These are phyloP conservation scores for Ceratoteleas bidentatus DNA, from an alignment of 1,140 invertebrate species.

Conservation along the genomic window DNA sequence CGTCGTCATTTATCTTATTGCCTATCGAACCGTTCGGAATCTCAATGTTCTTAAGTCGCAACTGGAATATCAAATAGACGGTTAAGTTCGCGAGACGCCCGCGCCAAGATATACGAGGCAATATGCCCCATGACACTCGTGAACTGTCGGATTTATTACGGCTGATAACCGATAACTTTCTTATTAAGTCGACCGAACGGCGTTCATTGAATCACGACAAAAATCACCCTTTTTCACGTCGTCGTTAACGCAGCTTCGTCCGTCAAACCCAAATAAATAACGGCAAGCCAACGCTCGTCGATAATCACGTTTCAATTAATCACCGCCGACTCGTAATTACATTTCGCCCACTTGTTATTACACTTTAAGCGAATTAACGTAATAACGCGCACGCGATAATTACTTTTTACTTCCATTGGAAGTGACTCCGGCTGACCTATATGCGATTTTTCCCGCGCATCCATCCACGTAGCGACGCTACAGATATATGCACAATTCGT, in stretches of 20 bases:
- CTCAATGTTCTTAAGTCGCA: conserved; percentile 63
- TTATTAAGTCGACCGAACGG: conserved; percentile 70
- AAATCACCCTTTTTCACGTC: not conserved
- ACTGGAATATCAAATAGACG: conserved; percentile 74
- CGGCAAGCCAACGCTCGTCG: not conserved
- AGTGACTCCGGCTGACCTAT: too few relatives aligned
- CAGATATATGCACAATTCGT: too few relatives aligned
- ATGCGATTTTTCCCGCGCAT: too few relatives aligned
- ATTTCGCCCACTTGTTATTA: too few relatives aligned
- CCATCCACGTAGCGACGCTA: too few relatives aligned
- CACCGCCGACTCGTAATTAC: not conserved
- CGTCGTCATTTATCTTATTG: conserved; percentile 64
- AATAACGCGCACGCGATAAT: too few relatives aligned
- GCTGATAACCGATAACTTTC: conserved; percentile 75
- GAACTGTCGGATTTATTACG: conserved; percentile 74
- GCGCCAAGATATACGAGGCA: conserved; percentile 74
- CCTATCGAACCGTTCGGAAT: conserved; percentile 48
- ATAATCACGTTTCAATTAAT: conserved; percentile 3
- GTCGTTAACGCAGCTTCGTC: too few relatives aligned
- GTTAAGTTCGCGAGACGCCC: conserved; percentile 64
- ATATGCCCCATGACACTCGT: conserved; percentile 73
- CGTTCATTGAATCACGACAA: conserved; percentile 50
- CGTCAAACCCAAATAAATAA: conserved; percentile 1
- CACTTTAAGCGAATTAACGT: not conserved
- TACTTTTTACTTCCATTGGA: not conserved